phyloP scores from a whole-genome alignment of 1,140 invertebrate species.

The Sarcophaga bullata region DNA sequence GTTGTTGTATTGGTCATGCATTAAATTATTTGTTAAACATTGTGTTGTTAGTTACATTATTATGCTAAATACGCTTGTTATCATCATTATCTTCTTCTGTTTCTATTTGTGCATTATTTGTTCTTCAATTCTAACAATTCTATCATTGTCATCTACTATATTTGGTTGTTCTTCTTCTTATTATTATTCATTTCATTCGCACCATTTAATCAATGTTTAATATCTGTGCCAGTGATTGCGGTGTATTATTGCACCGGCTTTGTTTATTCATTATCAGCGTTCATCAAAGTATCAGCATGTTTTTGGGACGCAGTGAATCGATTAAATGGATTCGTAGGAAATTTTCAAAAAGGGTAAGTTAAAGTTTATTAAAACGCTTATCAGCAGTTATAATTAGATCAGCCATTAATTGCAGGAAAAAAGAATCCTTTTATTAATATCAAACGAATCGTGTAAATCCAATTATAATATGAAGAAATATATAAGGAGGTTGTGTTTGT shows the following conservation, averaged over 20 bases:
- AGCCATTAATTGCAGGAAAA: too few species aligned
- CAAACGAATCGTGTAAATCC: too few species aligned
- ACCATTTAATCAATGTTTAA: conserved; percentile 36
- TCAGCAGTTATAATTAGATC: too few species aligned
- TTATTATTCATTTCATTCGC: conserved; percentile 3
- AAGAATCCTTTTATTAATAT: too few species aligned
- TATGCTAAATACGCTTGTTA: conserved; percentile 22
- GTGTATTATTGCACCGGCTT: conserved; percentile 29
- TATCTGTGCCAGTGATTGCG: conserved; percentile 25
- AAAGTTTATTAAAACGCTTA: too few species aligned
- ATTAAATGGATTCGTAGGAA: conserved; percentile 35
- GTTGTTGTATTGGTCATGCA: too few species aligned
- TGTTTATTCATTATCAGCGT: background rate
- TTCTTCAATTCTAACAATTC: background rate
- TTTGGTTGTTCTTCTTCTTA: conserved; percentile 7
- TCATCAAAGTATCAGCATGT: conserved; percentile 24
- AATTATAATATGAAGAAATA: too few species aligned
- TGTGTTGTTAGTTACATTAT: background rate
- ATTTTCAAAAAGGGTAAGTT: conserved; percentile 35
- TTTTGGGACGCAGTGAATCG: conserved; percentile 37
- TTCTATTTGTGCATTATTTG: background rate
- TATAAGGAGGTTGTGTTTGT: too few species aligned
- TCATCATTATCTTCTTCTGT: conserved; percentile 23
- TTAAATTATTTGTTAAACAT: too few species aligned
- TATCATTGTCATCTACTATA: background rate